phyloP scores from a whole-genome alignment of 2,797 vertebrate genomes.

The Fratercula arctica region DNA sequence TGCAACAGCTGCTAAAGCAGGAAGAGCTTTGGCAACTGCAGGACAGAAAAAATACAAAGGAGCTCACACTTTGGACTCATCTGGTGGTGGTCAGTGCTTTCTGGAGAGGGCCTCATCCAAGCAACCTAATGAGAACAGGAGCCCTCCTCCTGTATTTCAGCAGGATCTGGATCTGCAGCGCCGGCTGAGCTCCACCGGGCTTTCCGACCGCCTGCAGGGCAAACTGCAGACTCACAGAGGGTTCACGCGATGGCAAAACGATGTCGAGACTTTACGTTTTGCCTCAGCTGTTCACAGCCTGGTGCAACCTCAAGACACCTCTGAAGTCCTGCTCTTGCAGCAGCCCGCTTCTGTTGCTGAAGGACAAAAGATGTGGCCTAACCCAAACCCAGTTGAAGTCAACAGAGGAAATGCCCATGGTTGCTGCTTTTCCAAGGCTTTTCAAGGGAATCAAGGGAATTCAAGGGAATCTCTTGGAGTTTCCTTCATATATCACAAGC shows the following conservation, averaged over 20 bases:
- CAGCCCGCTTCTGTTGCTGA: neutral
- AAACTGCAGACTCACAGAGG: neutral
- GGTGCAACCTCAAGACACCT: neutral
- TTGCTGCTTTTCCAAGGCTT: neutral
- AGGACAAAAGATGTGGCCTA: neutral
- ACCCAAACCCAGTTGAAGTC: neutral
- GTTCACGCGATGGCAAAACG: neutral
- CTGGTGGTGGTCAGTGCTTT: neutral
- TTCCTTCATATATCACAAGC: neutral
- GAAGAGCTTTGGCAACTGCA: neutral
- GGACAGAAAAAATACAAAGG: neutral
- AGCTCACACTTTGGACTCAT: neutral
- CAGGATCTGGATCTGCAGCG: neutral
- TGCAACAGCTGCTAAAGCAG: neutral
- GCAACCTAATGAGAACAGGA: neutral
- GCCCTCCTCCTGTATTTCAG: neutral
- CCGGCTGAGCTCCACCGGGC: neutral
- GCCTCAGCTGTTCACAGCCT: neutral
- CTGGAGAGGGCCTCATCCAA: neutral
- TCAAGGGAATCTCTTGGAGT: neutral
- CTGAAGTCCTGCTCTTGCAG: neutral
- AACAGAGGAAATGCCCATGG: neutral
- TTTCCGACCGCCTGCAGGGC: fast-evolving
- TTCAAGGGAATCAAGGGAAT: neutral
- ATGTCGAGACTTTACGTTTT: fast-evolving